Evolutionary conservation across 2,888 invertebrate genomes (phyloP).

Genomic region (Sphaerophoria taeniata): DNA sequence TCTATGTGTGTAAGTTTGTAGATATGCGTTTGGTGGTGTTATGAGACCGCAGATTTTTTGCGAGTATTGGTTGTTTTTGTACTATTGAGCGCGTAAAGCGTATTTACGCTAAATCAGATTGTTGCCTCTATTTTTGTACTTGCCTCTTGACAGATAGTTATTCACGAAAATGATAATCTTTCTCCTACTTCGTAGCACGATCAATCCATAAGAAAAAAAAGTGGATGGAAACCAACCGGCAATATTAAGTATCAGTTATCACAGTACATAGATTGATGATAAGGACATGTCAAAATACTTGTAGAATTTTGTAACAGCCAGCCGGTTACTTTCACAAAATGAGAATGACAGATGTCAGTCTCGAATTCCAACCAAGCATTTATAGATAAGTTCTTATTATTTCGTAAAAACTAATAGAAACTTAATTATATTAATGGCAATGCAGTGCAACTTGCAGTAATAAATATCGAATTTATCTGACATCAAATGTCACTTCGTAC

Average conservation of each 20-base stretch:
- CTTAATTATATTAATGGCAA: too few species aligned
- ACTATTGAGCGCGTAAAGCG: slow-evolving; percentile 1
- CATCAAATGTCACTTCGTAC: too few species aligned
- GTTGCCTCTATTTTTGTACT: not conserved
- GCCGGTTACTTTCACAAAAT: too few species aligned
- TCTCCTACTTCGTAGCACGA: not conserved
- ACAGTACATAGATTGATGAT: not conserved
- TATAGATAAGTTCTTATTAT: too few species aligned
- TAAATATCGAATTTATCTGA: too few species aligned
- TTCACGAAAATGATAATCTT: not conserved
- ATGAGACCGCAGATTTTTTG: slow-evolving; percentile 4
- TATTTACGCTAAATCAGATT: slow-evolving; percentile 1
- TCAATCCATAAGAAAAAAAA: slow-evolving; percentile 2
- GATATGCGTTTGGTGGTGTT: slow-evolving; percentile 11
- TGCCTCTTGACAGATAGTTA: slow-evolving; percentile 2
- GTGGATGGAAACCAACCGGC: not conserved
- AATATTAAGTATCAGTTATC: too few species aligned
- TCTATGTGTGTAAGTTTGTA: not conserved
- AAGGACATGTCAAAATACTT: not conserved
- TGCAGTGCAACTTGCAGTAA: too few species aligned
- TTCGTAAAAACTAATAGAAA: too few species aligned
- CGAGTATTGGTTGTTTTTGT: not conserved
- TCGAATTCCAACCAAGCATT: too few species aligned
- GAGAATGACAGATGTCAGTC: too few species aligned
- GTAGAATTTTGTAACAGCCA: too few species aligned